Evolutionary conservation across 2,797 vertebrate genomes (phyloP).

Genomic region (Melanotaenia parkinsoni): DNA sequence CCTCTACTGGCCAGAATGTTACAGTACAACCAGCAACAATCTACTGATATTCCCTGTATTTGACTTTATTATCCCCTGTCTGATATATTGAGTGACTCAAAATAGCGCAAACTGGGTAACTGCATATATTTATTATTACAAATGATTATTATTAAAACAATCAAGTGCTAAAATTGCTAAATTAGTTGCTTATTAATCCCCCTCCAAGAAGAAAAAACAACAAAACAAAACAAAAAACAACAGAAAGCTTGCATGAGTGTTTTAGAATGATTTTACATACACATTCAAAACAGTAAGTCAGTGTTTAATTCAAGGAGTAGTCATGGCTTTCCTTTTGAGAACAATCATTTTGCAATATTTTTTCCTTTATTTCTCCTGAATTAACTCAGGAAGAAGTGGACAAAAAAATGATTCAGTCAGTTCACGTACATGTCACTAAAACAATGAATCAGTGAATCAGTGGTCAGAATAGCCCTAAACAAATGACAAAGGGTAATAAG

Average conservation of each 20-base stretch:
- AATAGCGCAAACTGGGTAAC: background rate
- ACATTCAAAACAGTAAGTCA: background rate
- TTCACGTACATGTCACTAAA: too few relatives aligned
- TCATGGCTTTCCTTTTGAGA: background rate
- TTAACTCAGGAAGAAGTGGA: too few relatives aligned
- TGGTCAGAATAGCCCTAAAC: too few relatives aligned
- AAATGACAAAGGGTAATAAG: too few relatives aligned
- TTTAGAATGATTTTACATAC: background rate
- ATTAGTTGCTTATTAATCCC: background rate
- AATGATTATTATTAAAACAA: background rate
- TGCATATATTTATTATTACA: background rate
- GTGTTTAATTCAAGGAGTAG: background rate
- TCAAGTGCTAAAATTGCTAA: background rate
- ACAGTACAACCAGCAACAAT: conserved; percentile 20
- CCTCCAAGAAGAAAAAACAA: too few relatives aligned
- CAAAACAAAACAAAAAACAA: background rate
- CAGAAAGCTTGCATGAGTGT: background rate
- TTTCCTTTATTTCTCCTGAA: too few relatives aligned
- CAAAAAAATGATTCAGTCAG: too few relatives aligned
- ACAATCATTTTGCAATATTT: background rate
- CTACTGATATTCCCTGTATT: background rate
- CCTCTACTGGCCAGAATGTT: conserved; percentile 65
- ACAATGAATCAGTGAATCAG: too few relatives aligned
- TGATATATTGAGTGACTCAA: background rate
- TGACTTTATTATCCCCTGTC: background rate